Evolutionary conservation across 2,888 invertebrate species (phyloP).

Genomic region (Papilio demoleus): DNA sequence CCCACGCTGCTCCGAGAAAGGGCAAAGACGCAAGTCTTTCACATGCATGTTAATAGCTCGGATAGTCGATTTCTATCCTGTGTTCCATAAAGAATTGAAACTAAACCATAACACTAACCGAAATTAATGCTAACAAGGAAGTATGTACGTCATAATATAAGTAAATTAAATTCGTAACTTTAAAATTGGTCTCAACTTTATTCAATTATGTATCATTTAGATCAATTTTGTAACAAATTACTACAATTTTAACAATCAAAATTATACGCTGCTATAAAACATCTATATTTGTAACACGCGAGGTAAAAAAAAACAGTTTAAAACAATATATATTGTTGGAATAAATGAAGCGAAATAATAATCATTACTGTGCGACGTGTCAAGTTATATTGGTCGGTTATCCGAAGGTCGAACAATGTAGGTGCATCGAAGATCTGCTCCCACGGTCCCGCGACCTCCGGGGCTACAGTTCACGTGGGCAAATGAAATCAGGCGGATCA

Average conservation of each 20-base stretch:
- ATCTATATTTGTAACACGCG: conserved; percentile 37
- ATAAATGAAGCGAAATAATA: conserved; percentile 25
- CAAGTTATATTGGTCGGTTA: conserved; percentile 33
- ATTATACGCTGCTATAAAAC: conserved; percentile 21
- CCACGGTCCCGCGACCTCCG: conserved; percentile 56
- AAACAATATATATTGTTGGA: conserved; percentile 25
- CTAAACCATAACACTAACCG: no score
- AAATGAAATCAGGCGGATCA: conserved; percentile 62
- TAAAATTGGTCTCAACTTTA: conserved; percentile 12
- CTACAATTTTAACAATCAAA: conserved; percentile 26
- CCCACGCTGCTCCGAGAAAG: conserved; percentile 64
- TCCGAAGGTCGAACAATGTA: conserved; percentile 44
- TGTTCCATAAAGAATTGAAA: no score
- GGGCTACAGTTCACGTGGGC: conserved; percentile 53
- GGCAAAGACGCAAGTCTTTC: conserved; percentile 55
- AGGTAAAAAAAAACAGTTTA: conserved; percentile 18
- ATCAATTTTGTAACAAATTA: conserved; percentile 28
- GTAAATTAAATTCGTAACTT: conserved; percentile 19
- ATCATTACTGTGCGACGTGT: conserved; percentile 24
- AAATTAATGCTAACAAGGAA: conserved; percentile 18
- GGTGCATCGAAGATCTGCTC: conserved; percentile 46
- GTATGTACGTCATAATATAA: neutral
- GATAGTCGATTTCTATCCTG: no score
- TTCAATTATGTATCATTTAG: conserved; percentile 32
- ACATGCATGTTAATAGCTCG: conserved; percentile 44